Evolutionary conservation across 1,140 invertebrate genomes (phyloP).

Genomic region (Apis dorsata): DNA sequence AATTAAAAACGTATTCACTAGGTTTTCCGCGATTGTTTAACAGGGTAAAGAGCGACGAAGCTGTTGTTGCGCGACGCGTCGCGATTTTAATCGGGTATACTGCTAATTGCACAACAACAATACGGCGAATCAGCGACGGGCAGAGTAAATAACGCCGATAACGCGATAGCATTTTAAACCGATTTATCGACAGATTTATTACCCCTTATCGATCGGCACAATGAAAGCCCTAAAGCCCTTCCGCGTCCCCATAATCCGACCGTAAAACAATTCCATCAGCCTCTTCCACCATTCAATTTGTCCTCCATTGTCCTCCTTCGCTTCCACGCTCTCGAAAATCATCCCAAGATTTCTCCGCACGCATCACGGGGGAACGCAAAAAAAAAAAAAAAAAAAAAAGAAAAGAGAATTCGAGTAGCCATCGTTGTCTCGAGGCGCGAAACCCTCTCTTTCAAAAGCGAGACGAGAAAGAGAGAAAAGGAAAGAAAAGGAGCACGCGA

Average conservation of each 20-base stretch:
- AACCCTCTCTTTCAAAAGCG: background rate
- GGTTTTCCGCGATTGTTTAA: too few species aligned
- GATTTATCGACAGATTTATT: slow-evolving; percentile 22
- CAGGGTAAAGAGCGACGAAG: background rate
- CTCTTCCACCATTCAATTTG: background rate
- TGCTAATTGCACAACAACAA: too few species aligned
- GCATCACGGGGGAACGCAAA: rapidly evolving
- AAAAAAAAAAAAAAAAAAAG: background rate
- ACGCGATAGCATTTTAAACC: background rate
- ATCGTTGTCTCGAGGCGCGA: slow-evolving; percentile 15
- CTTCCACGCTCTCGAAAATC: too few species aligned
- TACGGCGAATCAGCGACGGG: too few species aligned
- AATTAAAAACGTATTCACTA: too few species aligned
- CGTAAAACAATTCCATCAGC: background rate
- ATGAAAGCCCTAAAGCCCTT: background rate
- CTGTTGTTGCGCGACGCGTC: background rate
- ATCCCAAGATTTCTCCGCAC: background rate
- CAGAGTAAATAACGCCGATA: background rate
- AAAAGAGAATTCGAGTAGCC: background rate
- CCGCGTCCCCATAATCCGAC: background rate
- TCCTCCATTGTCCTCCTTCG: background rate
- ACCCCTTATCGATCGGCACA: background rate
- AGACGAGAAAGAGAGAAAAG: background rate
- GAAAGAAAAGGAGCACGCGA: background rate
- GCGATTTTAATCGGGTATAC: too few species aligned